Base-by-base conservation (phyloP, 2,113 vertebrate species). In the Plectropomus leopardus region DNA sequence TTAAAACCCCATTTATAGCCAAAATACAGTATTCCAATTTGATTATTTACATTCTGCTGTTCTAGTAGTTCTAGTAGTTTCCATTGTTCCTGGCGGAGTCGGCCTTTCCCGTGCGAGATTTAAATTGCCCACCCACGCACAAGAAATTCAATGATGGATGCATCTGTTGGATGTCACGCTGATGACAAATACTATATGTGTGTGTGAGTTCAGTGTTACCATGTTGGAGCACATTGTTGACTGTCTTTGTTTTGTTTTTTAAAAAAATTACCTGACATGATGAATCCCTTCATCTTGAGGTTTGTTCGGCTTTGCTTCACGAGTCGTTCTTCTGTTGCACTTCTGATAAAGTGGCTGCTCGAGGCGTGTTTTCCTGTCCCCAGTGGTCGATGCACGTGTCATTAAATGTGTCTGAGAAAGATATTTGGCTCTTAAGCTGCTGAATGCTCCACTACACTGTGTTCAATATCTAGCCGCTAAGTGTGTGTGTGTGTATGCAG, bases 371-470 rank as follows among this genome's bases (percentile, higher is more conserved):
- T 68, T 67, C 34, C 30, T 24, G 63, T 70, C 66, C 8, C 34
- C 13, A 36, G 76, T 65, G 78, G 47, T 19, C 26, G 8, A 26
- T 44, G 7, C 3, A 36, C 4, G 1, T 64, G 53, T 50, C 57
- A 15, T 68, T 72, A 71, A 26, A 48, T 21, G 28, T 60, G n/a
- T 68, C 50, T 67, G 48, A 26, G 17, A 55, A 63, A 83, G 57
- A 71, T 57, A 58, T 68, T 13, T 17, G 15, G n/a, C 24, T 44
- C 5, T 51, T 26, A 7, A 16, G 48, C 23, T 23, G 47, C 55
- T 36, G 9, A 63, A 54, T 44, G 16, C 24, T 63, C 21, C 6
- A 11, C 6, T 63, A 5, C 11, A 21, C 5, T 68, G 4, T 45
- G 24, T 42, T 72, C 15, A 1, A 51, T 17, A 5, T 11, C 13